Conservation (phyloP, 2,113 vertebrate species). For the Todiramphus saurophagus region DNA sequence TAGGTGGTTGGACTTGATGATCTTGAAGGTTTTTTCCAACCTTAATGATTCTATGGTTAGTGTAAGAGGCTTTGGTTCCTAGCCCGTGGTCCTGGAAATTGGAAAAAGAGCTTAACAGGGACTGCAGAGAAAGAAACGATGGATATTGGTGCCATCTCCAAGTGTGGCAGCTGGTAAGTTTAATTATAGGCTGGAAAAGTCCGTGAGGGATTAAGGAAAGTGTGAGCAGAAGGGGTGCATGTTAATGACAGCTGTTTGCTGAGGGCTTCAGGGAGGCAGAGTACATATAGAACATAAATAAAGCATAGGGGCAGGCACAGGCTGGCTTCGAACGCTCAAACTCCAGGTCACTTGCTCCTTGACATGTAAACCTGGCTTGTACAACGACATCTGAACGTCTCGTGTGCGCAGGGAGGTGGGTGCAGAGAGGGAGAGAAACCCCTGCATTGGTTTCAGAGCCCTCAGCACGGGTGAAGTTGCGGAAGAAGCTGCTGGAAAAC, state of each 20-base stretch:
- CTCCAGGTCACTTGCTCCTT: neutral
- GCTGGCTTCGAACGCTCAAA: slow-evolving; percentile 21
- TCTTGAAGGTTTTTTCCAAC: too few species aligned
- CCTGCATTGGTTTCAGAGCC: too few species aligned
- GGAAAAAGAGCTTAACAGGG: slow-evolving; percentile 23
- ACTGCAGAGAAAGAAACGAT: neutral
- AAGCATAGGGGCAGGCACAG: slow-evolving; percentile 12
- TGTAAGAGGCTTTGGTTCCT: neutral
- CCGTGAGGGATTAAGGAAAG: slow-evolving; percentile 72
- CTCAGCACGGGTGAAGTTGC: too few species aligned
- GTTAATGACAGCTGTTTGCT: slow-evolving; percentile 68
- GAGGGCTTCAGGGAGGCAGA: slow-evolving; percentile 44
- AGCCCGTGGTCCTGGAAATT: neutral
- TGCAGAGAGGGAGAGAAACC: too few species aligned
- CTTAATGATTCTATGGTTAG: neutral
- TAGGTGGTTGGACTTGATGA: too few species aligned
- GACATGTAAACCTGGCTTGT: neutral
- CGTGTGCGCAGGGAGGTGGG: too few species aligned
- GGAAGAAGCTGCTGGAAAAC: too few species aligned
- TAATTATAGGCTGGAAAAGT: slow-evolving; percentile 79
- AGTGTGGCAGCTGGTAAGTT: slow-evolving; percentile 74
- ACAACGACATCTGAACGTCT: too few species aligned
- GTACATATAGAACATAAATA: slow-evolving; percentile 29
- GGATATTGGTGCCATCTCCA: slow-evolving; percentile 11
- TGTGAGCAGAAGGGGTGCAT: slow-evolving; percentile 61